Evolutionary conservation across 1,140 invertebrate species (phyloP).

Genomic region (Drosophila ironensis): DNA sequence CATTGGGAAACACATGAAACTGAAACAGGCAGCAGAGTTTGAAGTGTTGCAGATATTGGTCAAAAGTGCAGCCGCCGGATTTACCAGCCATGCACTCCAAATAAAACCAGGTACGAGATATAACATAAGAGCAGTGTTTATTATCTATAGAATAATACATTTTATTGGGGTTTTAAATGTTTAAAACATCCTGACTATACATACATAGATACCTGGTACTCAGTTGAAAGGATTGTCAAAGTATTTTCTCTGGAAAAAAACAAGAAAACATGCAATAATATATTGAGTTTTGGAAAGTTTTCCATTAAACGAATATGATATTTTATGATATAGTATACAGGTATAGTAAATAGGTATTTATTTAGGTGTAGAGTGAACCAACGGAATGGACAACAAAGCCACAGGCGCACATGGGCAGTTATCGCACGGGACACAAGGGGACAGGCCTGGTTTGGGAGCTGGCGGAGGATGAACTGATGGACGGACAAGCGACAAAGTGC

Average conservation of each 20-base stretch:
- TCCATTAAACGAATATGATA: too few species aligned
- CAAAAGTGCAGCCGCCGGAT: constrained; percentile 56
- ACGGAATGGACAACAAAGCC: constrained; percentile 47
- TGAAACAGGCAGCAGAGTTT: constrained; percentile 44
- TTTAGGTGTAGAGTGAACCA: constrained; percentile 11
- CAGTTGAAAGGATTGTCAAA: too few species aligned
- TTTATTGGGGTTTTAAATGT: too few species aligned
- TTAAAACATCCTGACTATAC: too few species aligned
- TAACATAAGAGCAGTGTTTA: too few species aligned
- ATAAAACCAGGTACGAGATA: neutral
- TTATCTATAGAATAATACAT: too few species aligned
- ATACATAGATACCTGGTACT: too few species aligned
- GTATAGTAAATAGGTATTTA: too few species aligned
- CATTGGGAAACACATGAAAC: constrained; percentile 31
- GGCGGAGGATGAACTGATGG: constrained; percentile 35
- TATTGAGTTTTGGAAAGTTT: too few species aligned
- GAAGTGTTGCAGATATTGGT: constrained; percentile 78
- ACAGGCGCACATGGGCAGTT: constrained; percentile 52
- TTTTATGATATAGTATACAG: too few species aligned
- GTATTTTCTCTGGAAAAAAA: too few species aligned
- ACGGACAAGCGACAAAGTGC: constrained; percentile 61
- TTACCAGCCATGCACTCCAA: constrained; percentile 1
- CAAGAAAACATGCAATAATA: too few species aligned
- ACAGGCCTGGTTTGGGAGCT: neutral
- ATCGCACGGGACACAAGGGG: constrained; percentile 41